phyloP scores from a whole-genome alignment of 2,888 invertebrate genomes.

The Meta bourneti region DNA sequence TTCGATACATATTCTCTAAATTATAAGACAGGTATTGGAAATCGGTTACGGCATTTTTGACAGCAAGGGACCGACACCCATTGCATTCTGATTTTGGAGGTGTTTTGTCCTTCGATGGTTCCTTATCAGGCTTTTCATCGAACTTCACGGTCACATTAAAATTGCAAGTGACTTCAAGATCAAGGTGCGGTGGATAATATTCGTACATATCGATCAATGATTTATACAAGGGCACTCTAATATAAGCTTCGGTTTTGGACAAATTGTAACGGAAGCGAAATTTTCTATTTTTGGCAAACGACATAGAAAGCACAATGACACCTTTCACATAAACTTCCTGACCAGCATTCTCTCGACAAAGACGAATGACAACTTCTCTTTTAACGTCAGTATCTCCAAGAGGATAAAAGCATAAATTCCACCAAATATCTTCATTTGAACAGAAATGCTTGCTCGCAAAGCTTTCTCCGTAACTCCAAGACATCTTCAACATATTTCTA shows the following conservation, averaged over 20 bases:
- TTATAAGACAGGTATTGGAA: background rate
- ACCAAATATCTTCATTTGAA: conserved; percentile 1
- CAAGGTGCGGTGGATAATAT: background rate
- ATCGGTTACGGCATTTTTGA: background rate
- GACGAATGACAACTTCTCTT: conserved; percentile 1
- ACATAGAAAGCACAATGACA: background rate
- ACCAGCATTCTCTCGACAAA: conserved; percentile 1
- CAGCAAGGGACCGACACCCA: too few relatives aligned
- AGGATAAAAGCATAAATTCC: conserved; percentile 8
- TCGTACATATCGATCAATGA: conserved; percentile 4
- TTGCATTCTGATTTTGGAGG: background rate
- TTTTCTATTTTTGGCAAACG: background rate
- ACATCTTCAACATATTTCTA: background rate
- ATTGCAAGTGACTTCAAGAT: background rate
- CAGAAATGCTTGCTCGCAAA: conserved; percentile 2
- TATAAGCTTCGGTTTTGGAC: conserved; percentile 11
- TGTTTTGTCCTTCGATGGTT: background rate
- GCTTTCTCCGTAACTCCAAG: conserved; percentile 8
- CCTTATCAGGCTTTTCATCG: background rate
- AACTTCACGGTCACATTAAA: background rate
- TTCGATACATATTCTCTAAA: background rate
- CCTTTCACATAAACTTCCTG: conserved; percentile 12
- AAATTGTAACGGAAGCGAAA: background rate
- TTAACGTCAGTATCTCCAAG: background rate
- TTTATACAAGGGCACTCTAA: conserved; percentile 10